Conservation (phyloP, 2,113 vertebrate species). For the Merops nubicus region DNA sequence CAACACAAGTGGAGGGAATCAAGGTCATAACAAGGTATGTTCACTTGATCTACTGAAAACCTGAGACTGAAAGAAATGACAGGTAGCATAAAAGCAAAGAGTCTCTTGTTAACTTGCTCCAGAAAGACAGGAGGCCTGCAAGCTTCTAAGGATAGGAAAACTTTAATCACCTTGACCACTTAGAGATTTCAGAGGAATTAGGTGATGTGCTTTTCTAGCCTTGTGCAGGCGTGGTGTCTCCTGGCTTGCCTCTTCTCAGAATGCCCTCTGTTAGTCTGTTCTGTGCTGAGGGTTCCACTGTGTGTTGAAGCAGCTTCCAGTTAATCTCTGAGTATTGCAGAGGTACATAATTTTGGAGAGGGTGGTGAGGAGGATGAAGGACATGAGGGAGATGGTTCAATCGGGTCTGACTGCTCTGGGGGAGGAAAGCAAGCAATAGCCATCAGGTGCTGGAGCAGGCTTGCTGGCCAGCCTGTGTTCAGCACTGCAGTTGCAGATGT, state of each 20-base stretch:
- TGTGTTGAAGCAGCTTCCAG: not conserved
- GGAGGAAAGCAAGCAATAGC: not conserved
- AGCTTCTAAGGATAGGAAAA: not conserved
- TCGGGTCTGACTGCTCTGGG: not conserved
- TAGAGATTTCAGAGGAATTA: not conserved
- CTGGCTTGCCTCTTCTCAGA: not conserved
- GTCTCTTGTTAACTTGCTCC: not conserved
- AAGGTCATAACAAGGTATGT: not conserved
- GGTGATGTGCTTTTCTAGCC: not conserved
- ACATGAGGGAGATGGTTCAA: accelerated
- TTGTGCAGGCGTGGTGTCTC: not conserved
- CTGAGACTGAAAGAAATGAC: not conserved
- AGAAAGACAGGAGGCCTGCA: not conserved
- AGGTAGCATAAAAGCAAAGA: not conserved
- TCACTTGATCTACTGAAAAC: not conserved
- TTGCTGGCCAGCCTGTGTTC: not conserved
- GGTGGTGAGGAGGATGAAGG: not conserved
- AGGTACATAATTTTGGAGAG: accelerated
- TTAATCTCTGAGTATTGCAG: not conserved
- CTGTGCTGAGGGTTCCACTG: not conserved
- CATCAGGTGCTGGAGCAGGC: not conserved
- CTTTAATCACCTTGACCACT: not conserved
- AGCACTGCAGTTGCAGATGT: not conserved
- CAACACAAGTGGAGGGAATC: not conserved
- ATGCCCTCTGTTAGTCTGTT: not conserved